These are phyloP conservation scores for Bungarus multicinctus DNA, from an alignment of 2,113 vertebrate species.

Conservation along the genomic window DNA sequence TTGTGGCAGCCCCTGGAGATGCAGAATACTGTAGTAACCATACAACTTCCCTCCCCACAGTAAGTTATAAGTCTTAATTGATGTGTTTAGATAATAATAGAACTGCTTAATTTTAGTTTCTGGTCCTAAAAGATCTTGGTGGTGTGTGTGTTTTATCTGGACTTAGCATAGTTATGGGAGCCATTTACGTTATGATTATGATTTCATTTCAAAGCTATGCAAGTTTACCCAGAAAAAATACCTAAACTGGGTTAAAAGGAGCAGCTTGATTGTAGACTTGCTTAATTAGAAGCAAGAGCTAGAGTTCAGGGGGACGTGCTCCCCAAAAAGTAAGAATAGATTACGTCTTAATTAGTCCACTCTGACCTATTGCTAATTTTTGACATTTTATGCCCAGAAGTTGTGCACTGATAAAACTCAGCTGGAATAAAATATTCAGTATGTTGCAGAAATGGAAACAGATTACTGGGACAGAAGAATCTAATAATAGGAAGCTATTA, in stretches of 20 bases:
- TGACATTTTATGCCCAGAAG: background rate
- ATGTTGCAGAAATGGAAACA: background rate
- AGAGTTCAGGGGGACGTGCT: background rate
- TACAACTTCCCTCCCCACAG: background rate
- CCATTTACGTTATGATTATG: background rate
- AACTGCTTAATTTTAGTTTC: background rate
- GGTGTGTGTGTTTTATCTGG: background rate
- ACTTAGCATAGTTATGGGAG: background rate
- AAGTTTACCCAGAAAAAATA: background rate
- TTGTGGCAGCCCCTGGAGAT: background rate
- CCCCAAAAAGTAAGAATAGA: background rate
- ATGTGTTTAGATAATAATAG: background rate
- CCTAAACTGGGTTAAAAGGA: background rate
- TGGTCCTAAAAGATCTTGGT: background rate
- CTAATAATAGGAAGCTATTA: conserved; percentile 20
- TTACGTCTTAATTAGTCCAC: background rate
- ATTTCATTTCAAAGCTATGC: background rate
- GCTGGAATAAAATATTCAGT: conserved; percentile 12
- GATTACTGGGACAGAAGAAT: background rate
- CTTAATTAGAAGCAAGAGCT: background rate
- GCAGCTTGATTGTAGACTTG: background rate
- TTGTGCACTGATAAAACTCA: conserved; percentile 2
- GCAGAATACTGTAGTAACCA: background rate
- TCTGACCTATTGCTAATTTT: conserved; percentile 5
- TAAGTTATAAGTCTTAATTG: background rate